Conservation (phyloP, 1,140 invertebrate species). For the Paracyclopina nana region DNA sequence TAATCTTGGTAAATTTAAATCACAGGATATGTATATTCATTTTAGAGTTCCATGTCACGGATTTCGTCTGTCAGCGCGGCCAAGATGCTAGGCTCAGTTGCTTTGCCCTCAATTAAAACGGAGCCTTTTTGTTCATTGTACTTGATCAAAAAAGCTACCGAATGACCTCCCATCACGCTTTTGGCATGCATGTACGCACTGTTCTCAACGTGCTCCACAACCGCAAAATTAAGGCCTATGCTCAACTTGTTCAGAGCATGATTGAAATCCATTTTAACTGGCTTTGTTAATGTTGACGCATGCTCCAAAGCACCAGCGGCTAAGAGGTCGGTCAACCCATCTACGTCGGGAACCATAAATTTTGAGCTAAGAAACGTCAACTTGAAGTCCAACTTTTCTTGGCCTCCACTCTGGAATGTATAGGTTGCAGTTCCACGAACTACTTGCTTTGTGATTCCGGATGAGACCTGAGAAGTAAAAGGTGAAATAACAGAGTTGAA, state of each 20-base stretch:
- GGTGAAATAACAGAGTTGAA: too few species aligned
- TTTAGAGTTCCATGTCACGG: background rate
- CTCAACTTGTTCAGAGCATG: background rate
- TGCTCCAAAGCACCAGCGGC: background rate
- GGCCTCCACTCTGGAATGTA: too few species aligned
- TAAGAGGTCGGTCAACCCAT: background rate
- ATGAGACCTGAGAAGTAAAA: too few species aligned
- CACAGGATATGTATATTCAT: too few species aligned
- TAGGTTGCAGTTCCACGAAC: too few species aligned
- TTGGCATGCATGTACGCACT: background rate
- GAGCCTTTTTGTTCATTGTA: background rate
- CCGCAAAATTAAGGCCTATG: background rate
- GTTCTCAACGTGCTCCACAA: conserved; percentile 1
- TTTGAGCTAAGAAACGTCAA: background rate
- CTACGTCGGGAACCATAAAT: background rate
- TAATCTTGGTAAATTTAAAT: too few species aligned
- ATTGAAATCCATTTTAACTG: background rate
- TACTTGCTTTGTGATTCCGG: too few species aligned
- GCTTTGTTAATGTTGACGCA: background rate
- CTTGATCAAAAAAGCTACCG: background rate
- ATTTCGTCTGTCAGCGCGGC: background rate
- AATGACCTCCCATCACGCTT: background rate
- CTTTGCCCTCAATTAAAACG: background rate
- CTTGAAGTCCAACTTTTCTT: background rate
- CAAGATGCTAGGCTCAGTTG: background rate